Evolutionary conservation across 2,888 invertebrate genomes (phyloP).

Genomic region (Blera fallax): DNA sequence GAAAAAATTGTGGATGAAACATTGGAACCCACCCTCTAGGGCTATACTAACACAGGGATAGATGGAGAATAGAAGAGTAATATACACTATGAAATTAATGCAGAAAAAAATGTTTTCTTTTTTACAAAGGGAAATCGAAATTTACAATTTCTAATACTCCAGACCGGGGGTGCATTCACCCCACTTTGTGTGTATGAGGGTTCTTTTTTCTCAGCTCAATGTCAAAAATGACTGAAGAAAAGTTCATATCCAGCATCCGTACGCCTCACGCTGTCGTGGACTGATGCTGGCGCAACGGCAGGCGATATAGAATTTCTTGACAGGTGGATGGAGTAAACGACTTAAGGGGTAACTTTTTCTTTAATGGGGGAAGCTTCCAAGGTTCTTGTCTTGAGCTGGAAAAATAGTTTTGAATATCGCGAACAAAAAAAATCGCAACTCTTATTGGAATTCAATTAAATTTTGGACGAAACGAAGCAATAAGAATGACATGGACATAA

Average conservation of each 20-base stretch:
- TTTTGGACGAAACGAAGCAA: too few species aligned
- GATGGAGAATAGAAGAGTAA: background rate
- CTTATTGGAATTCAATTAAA: too few species aligned
- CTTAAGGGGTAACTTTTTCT: too few species aligned
- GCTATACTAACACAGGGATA: background rate
- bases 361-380: too few species aligned
- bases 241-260: background rate
- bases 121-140: background rate
- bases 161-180: background rate
- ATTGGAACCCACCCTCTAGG: background rate
- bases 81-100: slow-evolving; percentile 33
- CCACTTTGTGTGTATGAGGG: background rate
- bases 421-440: too few species aligned
- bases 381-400: too few species aligned
- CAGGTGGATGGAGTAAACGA: background rate
- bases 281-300: background rate
- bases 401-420: too few species aligned
- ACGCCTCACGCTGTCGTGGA: background rate
- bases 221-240: background rate
- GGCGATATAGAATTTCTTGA: background rate
- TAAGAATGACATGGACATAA: too few species aligned
- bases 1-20: background rate
- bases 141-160: background rate
- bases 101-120: background rate
- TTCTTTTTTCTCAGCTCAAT: background rate